Percentiles rank a stretch among this genome's conserved stretches.
Conservation (phyloP, 2,888 invertebrate species). For the Hyles lineata region DNA sequence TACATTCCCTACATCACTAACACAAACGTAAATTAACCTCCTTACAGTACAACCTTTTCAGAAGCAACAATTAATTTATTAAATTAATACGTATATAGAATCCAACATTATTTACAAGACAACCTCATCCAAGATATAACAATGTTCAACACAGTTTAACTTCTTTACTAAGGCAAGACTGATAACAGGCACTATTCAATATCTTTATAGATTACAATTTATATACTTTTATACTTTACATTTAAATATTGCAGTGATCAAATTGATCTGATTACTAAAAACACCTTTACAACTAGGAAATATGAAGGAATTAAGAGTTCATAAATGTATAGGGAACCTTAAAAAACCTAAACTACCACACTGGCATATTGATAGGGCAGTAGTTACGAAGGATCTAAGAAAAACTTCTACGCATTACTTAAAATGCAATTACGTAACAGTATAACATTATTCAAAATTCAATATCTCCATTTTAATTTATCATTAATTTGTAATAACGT, state of each 20-base stretch:
- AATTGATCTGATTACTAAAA: neutral
- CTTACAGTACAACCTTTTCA: conserved; percentile 12
- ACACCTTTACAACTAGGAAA: no score
- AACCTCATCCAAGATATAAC: conserved; percentile 21
- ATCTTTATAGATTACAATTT: conserved; percentile 29
- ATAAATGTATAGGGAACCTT: no score
- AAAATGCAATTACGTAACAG: no score
- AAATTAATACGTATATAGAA: conserved; percentile 14
- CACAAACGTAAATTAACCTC: neutral
- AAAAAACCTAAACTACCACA: no score
- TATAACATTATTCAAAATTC: no score
- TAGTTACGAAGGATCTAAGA: no score
- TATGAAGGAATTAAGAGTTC: no score
- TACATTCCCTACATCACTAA: conserved; percentile 4
- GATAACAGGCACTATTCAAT: conserved; percentile 54
- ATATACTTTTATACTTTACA: neutral
- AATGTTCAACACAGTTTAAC: conserved; percentile 40
- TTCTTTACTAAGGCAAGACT: conserved; percentile 65
- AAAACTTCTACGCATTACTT: no score
- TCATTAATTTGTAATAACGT: no score
- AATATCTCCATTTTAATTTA: no score
- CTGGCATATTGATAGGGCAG: no score
- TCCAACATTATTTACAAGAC: conserved; percentile 23
- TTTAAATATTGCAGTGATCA: neutral
- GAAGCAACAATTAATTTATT: neutral